Percentiles rank a stretch among this genome's conserved stretches.
These are phyloP conservation scores for Beaufortia kweichowensis DNA, from an alignment of 2,113 vertebrate species.

Conservation along the genomic window DNA sequence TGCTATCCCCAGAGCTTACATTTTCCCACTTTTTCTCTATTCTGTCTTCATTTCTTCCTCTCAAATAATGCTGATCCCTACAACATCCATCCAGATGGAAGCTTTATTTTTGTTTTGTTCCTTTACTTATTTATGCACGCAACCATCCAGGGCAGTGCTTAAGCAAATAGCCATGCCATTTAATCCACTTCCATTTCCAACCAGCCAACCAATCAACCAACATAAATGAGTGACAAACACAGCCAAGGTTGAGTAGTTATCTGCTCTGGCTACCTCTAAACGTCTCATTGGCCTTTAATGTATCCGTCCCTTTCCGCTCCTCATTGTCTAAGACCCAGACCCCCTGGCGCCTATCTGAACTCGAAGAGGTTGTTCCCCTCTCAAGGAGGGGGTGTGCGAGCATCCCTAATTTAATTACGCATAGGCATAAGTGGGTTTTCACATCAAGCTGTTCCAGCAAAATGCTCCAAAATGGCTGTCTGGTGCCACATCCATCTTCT, in stretches of 20 bases:
- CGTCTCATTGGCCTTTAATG: conserved; percentile 53
- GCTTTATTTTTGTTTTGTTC: conserved; percentile 78
- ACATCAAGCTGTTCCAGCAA: conserved; percentile 68
- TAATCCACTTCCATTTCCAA: conserved; percentile 74
- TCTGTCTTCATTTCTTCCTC: conserved; percentile 51
- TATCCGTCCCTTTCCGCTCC: conserved; percentile 47
- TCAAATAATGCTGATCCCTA: conserved; percentile 60
- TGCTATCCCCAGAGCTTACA: background rate
- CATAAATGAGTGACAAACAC: background rate
- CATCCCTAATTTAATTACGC: conserved; percentile 69
- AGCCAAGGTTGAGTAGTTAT: conserved; percentile 3
- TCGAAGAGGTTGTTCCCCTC: conserved; percentile 50
- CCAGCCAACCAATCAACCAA: conserved; percentile 47
- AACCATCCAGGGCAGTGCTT: conserved; percentile 70
- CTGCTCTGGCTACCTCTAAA: conserved; percentile 9
- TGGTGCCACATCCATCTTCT: conserved; percentile 62
- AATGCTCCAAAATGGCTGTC: conserved; percentile 62
- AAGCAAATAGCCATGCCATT: conserved; percentile 67
- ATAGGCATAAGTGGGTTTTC: conserved; percentile 72
- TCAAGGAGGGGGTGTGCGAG: conserved; percentile 61
- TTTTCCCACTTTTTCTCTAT: background rate
- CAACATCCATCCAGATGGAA: conserved; percentile 78
- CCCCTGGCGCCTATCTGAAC: conserved; percentile 62
- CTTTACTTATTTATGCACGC: conserved; percentile 77
- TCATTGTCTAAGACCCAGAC: conserved; percentile 50